Base-by-base conservation (phyloP, 2,797 vertebrate genomes). In the Nannoperca australis region DNA sequence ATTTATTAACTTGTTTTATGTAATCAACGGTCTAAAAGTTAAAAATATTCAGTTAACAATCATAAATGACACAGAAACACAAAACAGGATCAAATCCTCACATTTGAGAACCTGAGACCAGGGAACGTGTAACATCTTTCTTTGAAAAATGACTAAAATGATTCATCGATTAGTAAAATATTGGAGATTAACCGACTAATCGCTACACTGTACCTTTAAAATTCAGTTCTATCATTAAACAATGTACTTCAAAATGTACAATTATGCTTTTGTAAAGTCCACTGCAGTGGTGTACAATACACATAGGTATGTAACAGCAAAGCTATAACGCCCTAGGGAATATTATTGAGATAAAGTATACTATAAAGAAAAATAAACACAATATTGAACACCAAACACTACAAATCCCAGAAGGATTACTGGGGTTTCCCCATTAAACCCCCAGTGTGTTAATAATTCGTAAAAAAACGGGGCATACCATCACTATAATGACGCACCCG, bases 111-210 rank as follows among this genome's bases (percentile, higher is more conserved):
- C 24, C 13, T 17, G 9, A n/a, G 49, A 53, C 0, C 24, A 44
- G 58, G 18, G 24, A 27, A 27, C 24, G 24, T 27, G 24, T 27
- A 27, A 27, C 24, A 27, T 27, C 24, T 27, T 27, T 27, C 24
- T 27, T 27, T 36, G 20, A 54, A 44, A 34, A 12, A 38, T 1
- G 0, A 45, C 5, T 1, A 1, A 51, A 66, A 24, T 0, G 0
- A 42, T 7, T 0, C 22, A 53, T 30, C 0, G 5, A 40, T n/a
- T 5, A 30, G 67, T 27, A 27, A 7, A 69, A n/a, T n/a, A 17
- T 1, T 49, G 18, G 1, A 32, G 27, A 71, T 15, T 32, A 17
- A 66, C 61, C 1, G 12, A 55, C 1, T 42, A 34, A 63, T 70
- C 0, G 0, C 4, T 61, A 24, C 11, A n/a, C 0, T 60, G 40